phyloP scores from a whole-genome alignment of 1,140 invertebrate genomes.

The Drosophila persimilis region DNA sequence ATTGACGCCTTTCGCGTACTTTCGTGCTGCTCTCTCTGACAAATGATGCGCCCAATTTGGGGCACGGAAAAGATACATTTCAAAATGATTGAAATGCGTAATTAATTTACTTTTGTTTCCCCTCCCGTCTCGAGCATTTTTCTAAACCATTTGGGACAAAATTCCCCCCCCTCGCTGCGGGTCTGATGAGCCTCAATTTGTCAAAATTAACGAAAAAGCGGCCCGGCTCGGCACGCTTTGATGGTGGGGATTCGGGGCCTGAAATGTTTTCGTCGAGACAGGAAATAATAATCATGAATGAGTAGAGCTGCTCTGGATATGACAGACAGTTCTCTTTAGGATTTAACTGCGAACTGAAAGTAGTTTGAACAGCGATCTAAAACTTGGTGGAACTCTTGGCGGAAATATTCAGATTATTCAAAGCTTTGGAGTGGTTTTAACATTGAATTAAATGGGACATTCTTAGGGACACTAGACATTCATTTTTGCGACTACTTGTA shows the following conservation, averaged over 20 bases:
- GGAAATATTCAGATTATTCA: too few relatives aligned
- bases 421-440: too few relatives aligned
- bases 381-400: too few relatives aligned
- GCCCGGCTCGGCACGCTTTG: constrained; percentile 2
- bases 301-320: too few relatives aligned
- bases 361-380: too few relatives aligned
- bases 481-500: too few relatives aligned
- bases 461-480: too few relatives aligned
- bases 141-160: constrained; percentile 46
- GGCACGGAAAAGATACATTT: constrained; percentile 48
- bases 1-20: constrained; percentile 49
- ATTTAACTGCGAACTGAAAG: too few relatives aligned
- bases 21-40: constrained; percentile 42
- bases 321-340: too few relatives aligned
- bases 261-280: background rate
- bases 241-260: background rate
- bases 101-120: constrained; percentile 60
- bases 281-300: constrained; percentile 3
- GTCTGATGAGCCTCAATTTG: constrained; percentile 41
- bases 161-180: constrained; percentile 25
- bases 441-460: too few relatives aligned
- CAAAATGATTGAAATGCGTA: constrained; percentile 69
- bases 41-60: constrained; percentile 65
- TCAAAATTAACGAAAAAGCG: constrained; percentile 37
- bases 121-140: constrained; percentile 27